Percentiles rank a stretch among this genome's conserved stretches.
Conservation (phyloP, 2,888 invertebrate genomes). For the Diabrotica balteata region DNA sequence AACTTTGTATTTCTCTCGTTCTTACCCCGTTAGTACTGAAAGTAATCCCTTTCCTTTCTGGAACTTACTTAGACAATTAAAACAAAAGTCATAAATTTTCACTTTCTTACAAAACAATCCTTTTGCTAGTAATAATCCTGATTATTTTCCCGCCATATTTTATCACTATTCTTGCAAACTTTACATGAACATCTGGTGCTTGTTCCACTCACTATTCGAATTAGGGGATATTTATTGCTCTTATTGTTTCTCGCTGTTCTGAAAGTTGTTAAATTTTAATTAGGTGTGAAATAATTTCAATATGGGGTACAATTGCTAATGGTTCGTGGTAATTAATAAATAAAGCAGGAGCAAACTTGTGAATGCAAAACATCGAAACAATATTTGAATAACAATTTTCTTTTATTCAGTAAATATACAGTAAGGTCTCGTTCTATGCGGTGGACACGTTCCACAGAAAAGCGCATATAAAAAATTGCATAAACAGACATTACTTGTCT, state of each 20-base stretch:
- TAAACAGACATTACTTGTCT: no score
- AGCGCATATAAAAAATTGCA: no score
- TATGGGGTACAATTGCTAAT: not conserved
- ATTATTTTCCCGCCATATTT: conserved; percentile 38
- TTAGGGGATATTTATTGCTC: conserved; percentile 31
- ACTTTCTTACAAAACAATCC: conserved; percentile 40
- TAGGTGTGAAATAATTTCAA: conserved; percentile 2
- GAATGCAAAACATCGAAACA: no score
- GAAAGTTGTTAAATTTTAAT: conserved; percentile 21
- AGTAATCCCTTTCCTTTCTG: conserved; percentile 29
- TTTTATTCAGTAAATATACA: no score
- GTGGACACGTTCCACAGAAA: no score
- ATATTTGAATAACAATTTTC: no score
- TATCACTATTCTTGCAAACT: conserved; percentile 37
- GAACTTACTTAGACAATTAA: conserved; percentile 31
- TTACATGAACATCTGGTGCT: conserved; percentile 36
- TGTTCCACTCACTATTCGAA: conserved; percentile 29
- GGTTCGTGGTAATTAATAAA: no score
- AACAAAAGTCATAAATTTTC: conserved; percentile 39
- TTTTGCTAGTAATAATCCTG: conserved; percentile 38
- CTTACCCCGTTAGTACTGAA: conserved; percentile 31
- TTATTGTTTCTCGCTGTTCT: conserved; percentile 5
- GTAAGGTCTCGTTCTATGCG: no score
- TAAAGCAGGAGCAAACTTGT: no score
- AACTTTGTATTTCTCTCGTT: conserved; percentile 15